Conservation (phyloP, 92 coral and sea anemone genomes). For the Porites evermanni region DNA sequence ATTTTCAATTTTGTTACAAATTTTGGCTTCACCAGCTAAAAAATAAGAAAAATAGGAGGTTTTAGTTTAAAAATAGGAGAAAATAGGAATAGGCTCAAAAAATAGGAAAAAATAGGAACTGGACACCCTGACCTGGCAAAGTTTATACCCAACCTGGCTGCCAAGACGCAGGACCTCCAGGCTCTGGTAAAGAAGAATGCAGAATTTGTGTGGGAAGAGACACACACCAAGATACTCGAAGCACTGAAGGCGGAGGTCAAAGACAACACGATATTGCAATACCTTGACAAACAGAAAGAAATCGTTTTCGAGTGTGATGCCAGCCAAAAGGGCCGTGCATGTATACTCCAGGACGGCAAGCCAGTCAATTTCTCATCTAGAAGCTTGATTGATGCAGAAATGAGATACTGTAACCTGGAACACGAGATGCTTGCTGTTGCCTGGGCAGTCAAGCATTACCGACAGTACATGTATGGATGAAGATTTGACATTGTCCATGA, state of each 20-base stretch:
- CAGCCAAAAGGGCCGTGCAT: constrained; percentile 70
- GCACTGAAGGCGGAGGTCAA: constrained; percentile 78
- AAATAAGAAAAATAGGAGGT: too few relatives aligned
- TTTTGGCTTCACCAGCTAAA: too few relatives aligned
- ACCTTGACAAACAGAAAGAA: constrained; percentile 66
- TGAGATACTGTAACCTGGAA: constrained; percentile 67
- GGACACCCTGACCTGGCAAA: constrained; percentile 21
- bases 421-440: constrained; percentile 75
- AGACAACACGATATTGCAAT: constrained; percentile 64
- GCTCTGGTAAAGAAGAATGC: constrained; percentile 76
- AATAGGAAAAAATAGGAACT: too few relatives aligned
- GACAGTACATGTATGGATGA: constrained; percentile 71
- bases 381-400: constrained; percentile 74
- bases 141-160: constrained; percentile 74
- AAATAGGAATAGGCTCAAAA: too few relatives aligned
- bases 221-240: constrained; percentile 75
- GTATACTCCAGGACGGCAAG: constrained; percentile 68
- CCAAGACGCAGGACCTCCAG: constrained; percentile 66
- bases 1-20: too few relatives aligned
- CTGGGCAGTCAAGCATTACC: constrained; percentile 79
- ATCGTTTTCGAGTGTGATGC: constrained; percentile 67
- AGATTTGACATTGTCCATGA: constrained; percentile 72
- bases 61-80: too few relatives aligned
- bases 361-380: constrained; percentile 70
- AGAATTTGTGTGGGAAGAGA: constrained; percentile 74